A percentile compares a stretch with the other conserved stretches of the same genome.
Conservation (phyloP, 2,113 vertebrate genomes). For the Odontesthes bonariensis region DNA sequence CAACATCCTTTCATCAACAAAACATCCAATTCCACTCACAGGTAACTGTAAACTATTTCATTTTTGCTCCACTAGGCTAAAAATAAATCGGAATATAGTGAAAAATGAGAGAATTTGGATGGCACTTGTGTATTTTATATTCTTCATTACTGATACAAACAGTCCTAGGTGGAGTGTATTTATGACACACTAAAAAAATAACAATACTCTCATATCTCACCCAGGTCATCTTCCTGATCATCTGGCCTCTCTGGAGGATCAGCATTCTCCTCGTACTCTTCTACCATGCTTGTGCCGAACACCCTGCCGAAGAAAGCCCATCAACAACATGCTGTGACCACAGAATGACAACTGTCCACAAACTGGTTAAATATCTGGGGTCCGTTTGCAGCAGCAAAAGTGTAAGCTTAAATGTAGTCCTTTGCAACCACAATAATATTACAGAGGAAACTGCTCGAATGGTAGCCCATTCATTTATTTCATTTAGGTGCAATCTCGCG, state of each 20-base stretch:
- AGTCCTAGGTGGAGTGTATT: too few species aligned
- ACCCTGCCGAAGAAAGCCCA: constrained; percentile 81
- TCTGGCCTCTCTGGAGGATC: constrained; percentile 91
- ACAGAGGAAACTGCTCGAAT: too few species aligned
- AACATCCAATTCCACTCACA: neutral
- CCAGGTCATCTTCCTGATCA: constrained; percentile 93
- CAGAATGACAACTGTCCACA: neutral
- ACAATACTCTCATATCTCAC: constrained; percentile 79
- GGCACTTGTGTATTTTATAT: too few species aligned
- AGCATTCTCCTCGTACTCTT: constrained; percentile 96
- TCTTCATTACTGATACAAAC: neutral
- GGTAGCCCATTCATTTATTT: too few species aligned
- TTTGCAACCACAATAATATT: too few species aligned
- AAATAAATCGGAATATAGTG: neutral
- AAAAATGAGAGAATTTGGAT: too few species aligned
- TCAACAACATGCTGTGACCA: neutral
- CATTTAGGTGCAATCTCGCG: too few species aligned
- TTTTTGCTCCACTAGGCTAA: neutral
- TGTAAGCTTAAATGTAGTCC: too few species aligned
- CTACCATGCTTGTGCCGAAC: constrained; percentile 99
- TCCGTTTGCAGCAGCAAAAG: too few species aligned
- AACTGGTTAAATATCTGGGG: too few species aligned
- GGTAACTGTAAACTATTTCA: neutral
- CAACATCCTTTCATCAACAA: neutral
- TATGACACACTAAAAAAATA: neutral